Conservation (phyloP, 2,888 invertebrate genomes). For the Notodonta ziczac region DNA sequence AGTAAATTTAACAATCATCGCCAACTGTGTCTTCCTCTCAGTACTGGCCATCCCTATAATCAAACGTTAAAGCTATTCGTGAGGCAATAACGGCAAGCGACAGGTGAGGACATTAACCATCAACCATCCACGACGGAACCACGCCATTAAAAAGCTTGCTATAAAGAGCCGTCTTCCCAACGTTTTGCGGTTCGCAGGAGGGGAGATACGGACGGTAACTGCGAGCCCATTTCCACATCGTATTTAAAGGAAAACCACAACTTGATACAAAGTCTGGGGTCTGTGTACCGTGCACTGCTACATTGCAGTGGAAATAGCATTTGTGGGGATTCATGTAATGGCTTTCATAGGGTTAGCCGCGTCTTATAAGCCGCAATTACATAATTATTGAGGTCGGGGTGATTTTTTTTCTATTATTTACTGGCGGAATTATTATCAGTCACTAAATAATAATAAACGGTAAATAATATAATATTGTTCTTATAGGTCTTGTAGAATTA, state of each 20-base stretch:
- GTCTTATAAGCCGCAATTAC: neutral
- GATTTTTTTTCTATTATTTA: neutral
- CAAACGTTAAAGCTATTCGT: constrained; percentile 46
- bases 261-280: constrained; percentile 50
- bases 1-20: too few relatives aligned
- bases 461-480: too few relatives aligned
- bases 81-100: constrained; percentile 62
- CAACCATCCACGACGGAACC: constrained; percentile 57
- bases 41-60: constrained; percentile 17
- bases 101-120: constrained; percentile 66
- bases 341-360: neutral
- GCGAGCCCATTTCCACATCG: constrained; percentile 71
- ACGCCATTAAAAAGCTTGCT: constrained; percentile 58
- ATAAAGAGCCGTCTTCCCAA: constrained; percentile 58
- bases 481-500: too few relatives aligned
- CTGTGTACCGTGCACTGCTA: constrained; percentile 34
- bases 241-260: constrained; percentile 68
- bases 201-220: constrained; percentile 59
- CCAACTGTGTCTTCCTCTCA: neutral
- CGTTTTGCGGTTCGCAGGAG: constrained; percentile 72
- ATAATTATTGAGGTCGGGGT: neutral
- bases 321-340: neutral
- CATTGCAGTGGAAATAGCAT: constrained; percentile 6
- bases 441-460: too few relatives aligned
- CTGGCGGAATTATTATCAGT: too few relatives aligned